Conservation (phyloP, 2,113 vertebrate species). For the Coptodon bakossiorum region DNA sequence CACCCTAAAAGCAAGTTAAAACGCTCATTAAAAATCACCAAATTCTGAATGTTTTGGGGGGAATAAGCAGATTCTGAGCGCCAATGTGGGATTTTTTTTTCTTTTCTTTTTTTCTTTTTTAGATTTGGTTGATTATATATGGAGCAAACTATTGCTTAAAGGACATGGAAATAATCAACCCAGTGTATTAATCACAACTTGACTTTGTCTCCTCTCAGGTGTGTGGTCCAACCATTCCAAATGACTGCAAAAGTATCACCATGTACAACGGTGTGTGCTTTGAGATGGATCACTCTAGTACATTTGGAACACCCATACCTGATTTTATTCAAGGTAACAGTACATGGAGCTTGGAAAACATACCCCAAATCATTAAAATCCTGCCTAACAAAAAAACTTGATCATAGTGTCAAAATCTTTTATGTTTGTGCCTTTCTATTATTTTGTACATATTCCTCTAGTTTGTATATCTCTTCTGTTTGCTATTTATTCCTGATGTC, state of each 20-base stretch:
- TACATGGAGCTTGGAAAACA: neutral
- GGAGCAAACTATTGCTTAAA: neutral
- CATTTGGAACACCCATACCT: neutral
- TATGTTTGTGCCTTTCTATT: neutral
- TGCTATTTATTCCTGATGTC: neutral
- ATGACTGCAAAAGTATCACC: neutral
- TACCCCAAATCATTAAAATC: neutral
- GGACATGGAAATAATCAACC: neutral
- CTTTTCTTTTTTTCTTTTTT: neutral
- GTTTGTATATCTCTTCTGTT: neutral
- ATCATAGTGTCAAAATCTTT: neutral
- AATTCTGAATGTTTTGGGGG: no score
- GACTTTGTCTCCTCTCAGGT: constrained; percentile 19
- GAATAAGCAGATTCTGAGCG: neutral
- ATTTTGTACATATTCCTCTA: neutral
- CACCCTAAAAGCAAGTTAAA: no score
- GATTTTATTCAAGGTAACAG: neutral
- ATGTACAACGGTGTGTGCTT: neutral
- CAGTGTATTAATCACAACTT: neutral
- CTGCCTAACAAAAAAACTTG: neutral
- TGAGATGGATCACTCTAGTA: neutral
- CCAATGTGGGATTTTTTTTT: no score
- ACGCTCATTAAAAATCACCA: no score
- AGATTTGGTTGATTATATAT: neutral
- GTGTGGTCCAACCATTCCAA: constrained; percentile 20